Base-by-base conservation (phyloP, 2,797 vertebrate species). In the Galago senegalensis region DNA sequence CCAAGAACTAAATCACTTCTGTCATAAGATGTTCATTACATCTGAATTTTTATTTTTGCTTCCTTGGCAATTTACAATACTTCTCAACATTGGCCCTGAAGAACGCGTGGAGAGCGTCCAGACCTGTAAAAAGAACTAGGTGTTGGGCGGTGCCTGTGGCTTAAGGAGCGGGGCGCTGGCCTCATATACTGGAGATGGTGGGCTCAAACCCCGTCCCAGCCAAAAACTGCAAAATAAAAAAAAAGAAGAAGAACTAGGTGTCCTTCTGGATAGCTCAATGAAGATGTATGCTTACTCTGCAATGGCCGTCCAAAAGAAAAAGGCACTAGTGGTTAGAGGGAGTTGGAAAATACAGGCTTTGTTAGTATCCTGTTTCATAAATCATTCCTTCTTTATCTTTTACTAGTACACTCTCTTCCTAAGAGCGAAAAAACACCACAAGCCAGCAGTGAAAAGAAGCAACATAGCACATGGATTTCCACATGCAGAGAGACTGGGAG, bases 1-100 rank as follows among this genome's bases (percentile, higher is more conserved):
- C 97, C 97, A 98, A 98, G 92, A 98, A 98, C 97, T 98, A 96
- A 97, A 89, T 98, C 95, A 97, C 92, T 92, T 97, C 92, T 97
- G 91, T 96, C 93, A 31, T 87, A 97, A 92, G 61, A 95, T 70
- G 93, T 97, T 98, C 95, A 97, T 96, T 98, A 98, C 97, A 98
- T 97, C 94, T 97, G 92, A 84, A 80, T 88, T 95, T 97, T 95
- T 93, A 96, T 97, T 96, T 97, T 94, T 93, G 83, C 94, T 92
- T 97, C 31, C 69, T 81, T 98, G n/a, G 60, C 80, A 91, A 89
- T 95, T 79, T 97, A 97, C 10, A 94, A 58, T 83, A 34, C 79
- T 94, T 96, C 81, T 93, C 84, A 94, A 92, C 70, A 79, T 31
- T 87, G 84, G 84, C 80, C 95, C 76, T 81, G 65, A 81, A 69